Conservation (phyloP, 2,888 invertebrate genomes). For the Hofmannophila pseudospretella region DNA sequence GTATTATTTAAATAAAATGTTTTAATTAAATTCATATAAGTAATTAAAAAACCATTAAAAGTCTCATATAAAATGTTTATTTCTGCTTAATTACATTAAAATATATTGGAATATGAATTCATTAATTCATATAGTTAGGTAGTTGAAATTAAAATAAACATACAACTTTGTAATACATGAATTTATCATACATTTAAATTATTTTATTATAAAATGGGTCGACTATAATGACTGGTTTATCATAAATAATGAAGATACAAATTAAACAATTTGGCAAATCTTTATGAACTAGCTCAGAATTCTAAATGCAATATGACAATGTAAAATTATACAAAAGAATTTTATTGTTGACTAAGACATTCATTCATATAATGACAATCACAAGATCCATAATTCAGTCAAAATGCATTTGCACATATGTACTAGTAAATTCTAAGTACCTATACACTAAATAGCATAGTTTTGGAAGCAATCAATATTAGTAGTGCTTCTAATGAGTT, state of each 20-base stretch:
- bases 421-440: constrained; percentile 45
- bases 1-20: too few relatives aligned
- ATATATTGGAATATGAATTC: constrained; percentile 22
- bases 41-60: constrained; percentile 50
- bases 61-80: constrained; percentile 78
- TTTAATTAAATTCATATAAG: constrained; percentile 3
- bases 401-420: constrained; percentile 61
- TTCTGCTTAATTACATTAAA: constrained; percentile 67
- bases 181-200: not conserved
- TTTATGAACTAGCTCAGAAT: constrained; percentile 57
- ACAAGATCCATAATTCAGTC: constrained; percentile 68
- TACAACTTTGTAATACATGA: not conserved
- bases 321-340: constrained; percentile 56
- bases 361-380: constrained; percentile 68
- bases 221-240: constrained; percentile 16
- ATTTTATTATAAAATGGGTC: not conserved
- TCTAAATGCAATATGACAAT: constrained; percentile 67
- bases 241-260: constrained; percentile 52
- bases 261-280: constrained; percentile 71
- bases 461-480: constrained; percentile 66
- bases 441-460: constrained; percentile 57
- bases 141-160: constrained; percentile 30
- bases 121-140: constrained; percentile 39
- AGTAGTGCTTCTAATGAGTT: constrained; percentile 56
- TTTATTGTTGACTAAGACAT: constrained; percentile 54